Base-by-base conservation (phyloP, 2,113 vertebrate species). In the Cavia porcellus region DNA sequence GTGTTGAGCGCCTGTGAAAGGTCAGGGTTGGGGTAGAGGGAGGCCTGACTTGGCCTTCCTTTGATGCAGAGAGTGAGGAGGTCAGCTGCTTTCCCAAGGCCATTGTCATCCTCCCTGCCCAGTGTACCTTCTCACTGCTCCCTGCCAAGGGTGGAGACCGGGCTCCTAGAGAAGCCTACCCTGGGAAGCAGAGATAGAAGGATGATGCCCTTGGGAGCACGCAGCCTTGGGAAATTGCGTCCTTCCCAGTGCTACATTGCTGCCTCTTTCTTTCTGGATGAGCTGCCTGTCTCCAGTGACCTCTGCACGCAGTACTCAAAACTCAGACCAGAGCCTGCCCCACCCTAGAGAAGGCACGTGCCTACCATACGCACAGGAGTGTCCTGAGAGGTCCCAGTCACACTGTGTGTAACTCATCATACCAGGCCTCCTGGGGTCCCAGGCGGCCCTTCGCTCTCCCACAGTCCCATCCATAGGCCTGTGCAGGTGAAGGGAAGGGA, bases 401-500 rank as follows among this genome's bases (percentile, higher is more conserved):
- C 45, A 0, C 15, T 45, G 47, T 0, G 50, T 17, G 50, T 5
- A 74, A 28, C 30, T 57, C 35, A 19, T 28, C 85, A 50, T 0
- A 0, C 42, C 86, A 35, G 77, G n/a, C 15, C 50, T 38, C 15
- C 50, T 35, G 62, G 25, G 28, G 9, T n/a, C 30, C n/a, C 45
- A 72, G 32, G 38, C 28, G 66, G 35, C 68, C 22, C 57, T 50
- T 32, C 55, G 1, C 17, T 74, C 17, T 52, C 57, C 74, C 72
- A 20, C 77, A 25, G 8, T 61, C 57, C 42, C 0, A 30, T 50
- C 35, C 74, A 14, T 7, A 52, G 3, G 28, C 35, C 45, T 8
- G 35, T 61, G 98, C 87, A 62, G 98, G 98, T 0, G 97, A 88
- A 98, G 99, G 97, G 98, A 96, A 79, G 47, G 15, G 2, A 2